phyloP scores from a whole-genome alignment of 2,888 invertebrate species.

The Lasioglossum morio region DNA sequence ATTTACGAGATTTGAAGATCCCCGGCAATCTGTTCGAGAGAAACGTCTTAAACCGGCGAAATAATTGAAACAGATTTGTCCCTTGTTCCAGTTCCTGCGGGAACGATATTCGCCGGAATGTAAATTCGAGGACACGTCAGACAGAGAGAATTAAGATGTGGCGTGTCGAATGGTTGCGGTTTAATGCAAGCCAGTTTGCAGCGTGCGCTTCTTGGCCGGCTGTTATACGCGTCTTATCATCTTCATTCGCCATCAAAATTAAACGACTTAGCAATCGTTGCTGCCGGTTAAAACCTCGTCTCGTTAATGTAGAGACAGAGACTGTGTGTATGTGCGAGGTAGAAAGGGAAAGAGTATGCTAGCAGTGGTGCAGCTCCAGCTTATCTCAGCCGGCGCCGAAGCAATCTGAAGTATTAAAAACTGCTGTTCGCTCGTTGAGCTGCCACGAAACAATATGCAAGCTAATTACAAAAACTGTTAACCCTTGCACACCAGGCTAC shows the following conservation, averaged over 20 bases:
- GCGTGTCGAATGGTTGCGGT: not conserved
- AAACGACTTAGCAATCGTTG: constrained; percentile 39
- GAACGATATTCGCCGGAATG: not conserved
- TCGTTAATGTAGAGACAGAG: constrained; percentile 15
- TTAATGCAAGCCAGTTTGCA: not conserved
- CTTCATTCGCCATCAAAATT: constrained; percentile 19
- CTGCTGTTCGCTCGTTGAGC: constrained; percentile 19
- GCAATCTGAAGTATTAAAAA: constrained; percentile 53
- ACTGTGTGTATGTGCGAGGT: not conserved
- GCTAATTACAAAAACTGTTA: constrained; percentile 54
- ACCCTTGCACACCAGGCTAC: constrained; percentile 22
- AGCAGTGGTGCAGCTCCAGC: not conserved
- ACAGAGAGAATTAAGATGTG: not conserved
- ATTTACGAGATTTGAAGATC: not conserved
- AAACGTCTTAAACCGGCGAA: not conserved
- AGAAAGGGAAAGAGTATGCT: not conserved
- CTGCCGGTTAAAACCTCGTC: constrained; percentile 5
- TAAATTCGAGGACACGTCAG: not conserved
- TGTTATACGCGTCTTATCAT: not conserved
- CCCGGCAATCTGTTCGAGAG: not conserved
- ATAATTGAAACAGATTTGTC: not conserved
- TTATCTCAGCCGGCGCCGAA: constrained; percentile 36
- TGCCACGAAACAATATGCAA: constrained; percentile 34
- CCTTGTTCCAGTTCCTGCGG: not conserved
- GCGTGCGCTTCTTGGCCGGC: not conserved